These are phyloP conservation scores for Piezodorus guildinii DNA, from an alignment of 1,140 invertebrate species.

Conservation along the genomic window DNA sequence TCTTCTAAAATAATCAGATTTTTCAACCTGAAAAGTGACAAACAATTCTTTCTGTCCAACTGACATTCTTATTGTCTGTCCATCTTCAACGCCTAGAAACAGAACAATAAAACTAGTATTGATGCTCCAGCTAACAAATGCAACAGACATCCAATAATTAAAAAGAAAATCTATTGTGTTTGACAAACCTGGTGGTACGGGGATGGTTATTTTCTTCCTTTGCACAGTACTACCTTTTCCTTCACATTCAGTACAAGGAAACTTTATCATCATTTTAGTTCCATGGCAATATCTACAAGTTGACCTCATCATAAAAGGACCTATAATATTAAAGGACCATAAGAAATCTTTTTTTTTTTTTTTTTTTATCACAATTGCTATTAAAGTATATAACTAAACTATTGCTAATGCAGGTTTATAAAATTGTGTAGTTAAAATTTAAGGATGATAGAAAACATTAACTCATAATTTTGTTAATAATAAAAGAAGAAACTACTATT, in stretches of 20 bases:
- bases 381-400: too few species aligned
- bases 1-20: slow-evolving; percentile 80
- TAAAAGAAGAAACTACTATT: too few species aligned
- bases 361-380: too few species aligned
- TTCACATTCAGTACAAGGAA: slow-evolving; percentile 83
- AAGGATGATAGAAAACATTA: too few species aligned
- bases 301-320: slow-evolving; percentile 93
- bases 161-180: neutral
- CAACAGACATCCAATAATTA: neutral
- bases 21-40: slow-evolving; percentile 83
- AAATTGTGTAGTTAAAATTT: too few species aligned
- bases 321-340: slow-evolving; percentile 37
- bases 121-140: neutral
- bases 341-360: too few species aligned
- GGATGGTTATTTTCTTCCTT: slow-evolving; percentile 78
- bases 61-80: slow-evolving; percentile 87
- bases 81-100: slow-evolving; percentile 71
- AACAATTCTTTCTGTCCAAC: slow-evolving; percentile 86
- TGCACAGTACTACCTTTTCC: slow-evolving; percentile 88
- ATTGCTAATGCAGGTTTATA: too few species aligned
- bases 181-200: slow-evolving; percentile 78
- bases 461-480: too few species aligned
- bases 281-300: slow-evolving; percentile 92
- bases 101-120: slow-evolving; percentile 18
- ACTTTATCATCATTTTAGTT: slow-evolving; percentile 71